A percentile compares a stretch with the other conserved stretches of the same genome.
Conservation (phyloP, 2,888 invertebrate genomes). For the Meganola albula region DNA sequence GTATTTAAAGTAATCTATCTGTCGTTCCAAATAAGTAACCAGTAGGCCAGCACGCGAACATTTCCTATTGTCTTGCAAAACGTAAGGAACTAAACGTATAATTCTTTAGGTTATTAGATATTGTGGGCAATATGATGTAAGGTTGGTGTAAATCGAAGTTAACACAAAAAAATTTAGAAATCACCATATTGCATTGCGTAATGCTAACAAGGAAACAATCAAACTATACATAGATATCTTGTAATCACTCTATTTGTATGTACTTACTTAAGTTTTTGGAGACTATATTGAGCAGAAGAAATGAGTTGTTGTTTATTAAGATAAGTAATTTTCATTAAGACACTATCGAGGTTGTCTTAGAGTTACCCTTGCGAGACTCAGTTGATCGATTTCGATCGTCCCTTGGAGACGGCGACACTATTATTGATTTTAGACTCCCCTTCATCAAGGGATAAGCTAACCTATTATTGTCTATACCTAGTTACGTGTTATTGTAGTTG, state of each 20-base stretch:
- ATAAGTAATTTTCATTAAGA: too few relatives aligned
- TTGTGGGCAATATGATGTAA: constrained; percentile 1
- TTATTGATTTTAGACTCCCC: constrained; percentile 43
- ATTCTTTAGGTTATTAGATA: neutral
- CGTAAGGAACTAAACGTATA: too few relatives aligned
- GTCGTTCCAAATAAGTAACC: constrained; percentile 8
- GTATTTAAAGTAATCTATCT: constrained; percentile 8
- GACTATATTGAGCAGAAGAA: too few relatives aligned
- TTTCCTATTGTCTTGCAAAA: constrained; percentile 18
- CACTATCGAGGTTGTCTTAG: constrained; percentile 20
- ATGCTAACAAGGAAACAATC: too few relatives aligned
- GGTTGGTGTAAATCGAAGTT: neutral
- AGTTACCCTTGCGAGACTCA: constrained; percentile 47
- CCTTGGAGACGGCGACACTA: constrained; percentile 40
- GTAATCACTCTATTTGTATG: too few relatives aligned
- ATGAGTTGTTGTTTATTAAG: too few relatives aligned
- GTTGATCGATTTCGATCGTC: constrained; percentile 57
- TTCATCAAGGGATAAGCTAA: constrained; percentile 5
- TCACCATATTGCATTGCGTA: too few relatives aligned
- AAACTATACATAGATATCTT: too few relatives aligned
- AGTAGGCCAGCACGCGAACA: constrained; percentile 10
- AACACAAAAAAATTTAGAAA: too few relatives aligned
- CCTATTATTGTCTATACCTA: constrained; percentile 11
- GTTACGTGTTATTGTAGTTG: constrained; percentile 3
- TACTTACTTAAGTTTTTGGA: too few relatives aligned